phyloP scores from a whole-genome alignment of 2,888 invertebrate genomes.

The Drosophila subquinaria region DNA sequence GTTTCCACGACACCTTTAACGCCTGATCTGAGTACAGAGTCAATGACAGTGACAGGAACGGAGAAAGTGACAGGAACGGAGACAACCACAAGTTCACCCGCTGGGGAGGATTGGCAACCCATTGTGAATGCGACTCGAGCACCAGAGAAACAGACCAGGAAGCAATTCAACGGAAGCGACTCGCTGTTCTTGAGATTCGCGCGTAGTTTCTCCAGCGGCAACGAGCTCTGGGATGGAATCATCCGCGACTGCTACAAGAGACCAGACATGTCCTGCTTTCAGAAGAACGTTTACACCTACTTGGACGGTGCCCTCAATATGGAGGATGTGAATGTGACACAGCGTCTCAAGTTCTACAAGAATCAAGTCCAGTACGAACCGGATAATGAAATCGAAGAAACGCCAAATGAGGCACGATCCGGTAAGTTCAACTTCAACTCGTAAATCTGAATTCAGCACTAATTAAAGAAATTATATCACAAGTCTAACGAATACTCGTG shows the following conservation, averaged over 20 bases:
- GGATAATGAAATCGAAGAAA: constrained; percentile 49
- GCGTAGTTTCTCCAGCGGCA: constrained; percentile 86
- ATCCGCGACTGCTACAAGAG: constrained; percentile 89
- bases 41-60: constrained; percentile 13
- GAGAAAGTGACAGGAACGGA: constrained; percentile 8
- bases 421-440: constrained; percentile 46
- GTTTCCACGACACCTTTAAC: constrained; percentile 59
- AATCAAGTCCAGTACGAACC: constrained; percentile 88
- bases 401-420: constrained; percentile 47
- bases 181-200: constrained; percentile 77
- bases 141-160: constrained; percentile 9
- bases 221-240: constrained; percentile 91
- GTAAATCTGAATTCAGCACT: background rate
- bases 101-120: constrained; percentile 68
- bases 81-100: constrained; percentile 22
- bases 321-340: constrained; percentile 89
- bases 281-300: constrained; percentile 91
- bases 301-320: constrained; percentile 89
- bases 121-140: constrained; percentile 48
- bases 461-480: constrained; percentile 6
- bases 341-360: constrained; percentile 88
- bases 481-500: background rate
- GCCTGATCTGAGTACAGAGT: constrained; percentile 27
- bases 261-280: constrained; percentile 91
- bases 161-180: constrained; percentile 58